Conservation (phyloP, 2,888 invertebrate genomes). For the Congeria kusceri region DNA sequence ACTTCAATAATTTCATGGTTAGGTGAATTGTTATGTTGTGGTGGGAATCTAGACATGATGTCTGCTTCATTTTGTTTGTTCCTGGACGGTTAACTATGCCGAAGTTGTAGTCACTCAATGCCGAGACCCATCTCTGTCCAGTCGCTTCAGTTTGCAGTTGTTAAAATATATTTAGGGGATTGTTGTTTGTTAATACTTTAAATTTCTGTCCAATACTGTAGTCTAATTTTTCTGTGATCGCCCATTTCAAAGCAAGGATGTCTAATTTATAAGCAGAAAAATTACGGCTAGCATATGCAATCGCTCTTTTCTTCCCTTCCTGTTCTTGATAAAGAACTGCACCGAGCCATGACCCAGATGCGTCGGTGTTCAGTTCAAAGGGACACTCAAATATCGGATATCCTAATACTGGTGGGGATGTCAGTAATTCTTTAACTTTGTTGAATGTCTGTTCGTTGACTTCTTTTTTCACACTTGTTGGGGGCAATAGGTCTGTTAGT, state of each 20-base stretch:
- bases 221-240: constrained; percentile 17
- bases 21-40: neutral
- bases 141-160: constrained; percentile 19
- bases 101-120: constrained; percentile 16
- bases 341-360: neutral
- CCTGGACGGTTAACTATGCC: constrained; percentile 5
- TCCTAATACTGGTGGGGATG: constrained; percentile 12
- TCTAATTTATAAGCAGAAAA: constrained; percentile 21
- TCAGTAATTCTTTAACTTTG: constrained; percentile 10
- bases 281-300: constrained; percentile 14
- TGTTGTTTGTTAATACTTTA: neutral
- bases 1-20: constrained; percentile 5
- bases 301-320: constrained; percentile 10
- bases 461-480: constrained; percentile 9
- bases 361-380: constrained; percentile 15
- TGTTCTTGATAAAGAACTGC: constrained; percentile 17
- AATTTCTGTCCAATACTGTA: neutral
- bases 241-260: constrained; percentile 13
- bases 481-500: constrained; percentile 4
- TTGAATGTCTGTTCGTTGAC: constrained; percentile 7
- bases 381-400: constrained; percentile 7
- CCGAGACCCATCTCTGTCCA: constrained; percentile 15
- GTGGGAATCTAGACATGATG: constrained; percentile 12
- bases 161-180: constrained; percentile 2
- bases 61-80: constrained; percentile 7